A percentile compares a stretch with the other conserved stretches of the same genome.
Conservation (phyloP, 2,797 vertebrate species). For the Lithobates sylvaticus region DNA sequence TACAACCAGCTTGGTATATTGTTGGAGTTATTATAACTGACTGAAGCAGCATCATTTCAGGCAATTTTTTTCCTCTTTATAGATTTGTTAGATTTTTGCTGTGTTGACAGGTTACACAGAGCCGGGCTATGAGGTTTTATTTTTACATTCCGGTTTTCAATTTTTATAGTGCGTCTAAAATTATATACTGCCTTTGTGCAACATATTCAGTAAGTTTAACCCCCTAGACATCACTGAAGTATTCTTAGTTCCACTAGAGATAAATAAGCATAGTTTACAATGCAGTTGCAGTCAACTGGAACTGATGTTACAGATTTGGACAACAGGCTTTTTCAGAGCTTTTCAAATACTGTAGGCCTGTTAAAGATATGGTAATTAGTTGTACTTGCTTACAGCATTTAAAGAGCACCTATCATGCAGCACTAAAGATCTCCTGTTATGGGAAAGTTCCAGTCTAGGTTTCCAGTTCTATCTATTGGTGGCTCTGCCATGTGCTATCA, state of each 20-base stretch:
- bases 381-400: not conserved
- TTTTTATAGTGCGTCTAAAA: constrained; percentile 5
- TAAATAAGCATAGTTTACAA: not conserved
- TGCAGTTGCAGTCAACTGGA: not conserved
- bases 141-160: constrained; percentile 17
- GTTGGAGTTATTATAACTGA: constrained; percentile 49
- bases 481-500: too few species aligned
- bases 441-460: too few species aligned
- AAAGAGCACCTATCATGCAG: not conserved
- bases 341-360: not conserved
- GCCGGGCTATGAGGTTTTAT: constrained; percentile 32
- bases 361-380: not conserved
- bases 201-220: constrained; percentile 15
- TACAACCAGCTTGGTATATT: constrained; percentile 41
- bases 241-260: not conserved
- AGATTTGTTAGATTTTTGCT: constrained; percentile 52
- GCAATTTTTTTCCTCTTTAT: constrained; percentile 38
- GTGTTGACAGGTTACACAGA: constrained; percentile 49
- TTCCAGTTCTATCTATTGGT: too few species aligned
- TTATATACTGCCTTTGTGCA: constrained; percentile 27
- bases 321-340: not conserved
- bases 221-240: not conserved
- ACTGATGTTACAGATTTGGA: not conserved
- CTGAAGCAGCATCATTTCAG: constrained; percentile 39
- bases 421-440: too few species aligned